Percentiles rank a stretch among this genome's conserved stretches.
These are phyloP conservation scores for Scaptomyza flava DNA, from an alignment of 2,888 invertebrate species.

Conservation along the genomic window DNA sequence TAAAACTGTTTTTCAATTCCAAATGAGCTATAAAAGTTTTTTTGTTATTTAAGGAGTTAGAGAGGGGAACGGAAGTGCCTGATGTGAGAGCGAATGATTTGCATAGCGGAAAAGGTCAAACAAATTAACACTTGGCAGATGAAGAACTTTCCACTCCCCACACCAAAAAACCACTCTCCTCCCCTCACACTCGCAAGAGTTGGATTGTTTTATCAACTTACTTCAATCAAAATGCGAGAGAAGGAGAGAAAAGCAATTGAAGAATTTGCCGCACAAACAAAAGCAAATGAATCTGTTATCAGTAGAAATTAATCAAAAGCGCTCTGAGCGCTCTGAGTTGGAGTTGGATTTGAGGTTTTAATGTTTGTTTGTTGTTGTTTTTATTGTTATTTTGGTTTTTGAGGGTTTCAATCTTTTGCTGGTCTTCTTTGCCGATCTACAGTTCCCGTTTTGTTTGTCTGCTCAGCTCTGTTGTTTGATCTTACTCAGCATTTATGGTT, in stretches of 20 bases:
- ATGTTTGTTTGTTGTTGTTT: conserved; percentile 7
- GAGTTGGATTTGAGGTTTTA: conserved; percentile 9
- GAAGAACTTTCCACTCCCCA: background rate
- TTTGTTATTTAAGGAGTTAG: background rate
- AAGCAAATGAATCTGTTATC: conserved; percentile 81
- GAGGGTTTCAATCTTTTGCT: conserved; percentile 7
- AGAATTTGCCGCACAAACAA: conserved; percentile 69
- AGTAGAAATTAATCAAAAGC: conserved; percentile 77
- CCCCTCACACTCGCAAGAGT: background rate
- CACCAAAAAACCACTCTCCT: background rate
- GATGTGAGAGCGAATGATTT: conserved; percentile 49
- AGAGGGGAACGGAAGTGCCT: conserved; percentile 50
- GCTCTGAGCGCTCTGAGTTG: conserved; percentile 10
- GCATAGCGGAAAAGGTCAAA: conserved; percentile 59
- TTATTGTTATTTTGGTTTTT: conserved; percentile 14
- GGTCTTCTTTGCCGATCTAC: conserved; percentile 29
- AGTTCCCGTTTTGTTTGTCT: conserved; percentile 46
- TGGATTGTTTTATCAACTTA: conserved; percentile 56
- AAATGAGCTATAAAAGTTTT: conserved; percentile 44
- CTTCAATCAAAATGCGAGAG: conserved; percentile 46
- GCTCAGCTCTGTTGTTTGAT: conserved; percentile 58
- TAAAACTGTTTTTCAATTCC: conserved; percentile 51
- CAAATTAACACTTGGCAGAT: conserved; percentile 47
- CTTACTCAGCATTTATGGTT: conserved; percentile 76
- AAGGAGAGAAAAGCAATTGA: conserved; percentile 58